Evolutionary conservation across 2,113 vertebrate species (phyloP).

Genomic region (Saccopteryx leptura): DNA sequence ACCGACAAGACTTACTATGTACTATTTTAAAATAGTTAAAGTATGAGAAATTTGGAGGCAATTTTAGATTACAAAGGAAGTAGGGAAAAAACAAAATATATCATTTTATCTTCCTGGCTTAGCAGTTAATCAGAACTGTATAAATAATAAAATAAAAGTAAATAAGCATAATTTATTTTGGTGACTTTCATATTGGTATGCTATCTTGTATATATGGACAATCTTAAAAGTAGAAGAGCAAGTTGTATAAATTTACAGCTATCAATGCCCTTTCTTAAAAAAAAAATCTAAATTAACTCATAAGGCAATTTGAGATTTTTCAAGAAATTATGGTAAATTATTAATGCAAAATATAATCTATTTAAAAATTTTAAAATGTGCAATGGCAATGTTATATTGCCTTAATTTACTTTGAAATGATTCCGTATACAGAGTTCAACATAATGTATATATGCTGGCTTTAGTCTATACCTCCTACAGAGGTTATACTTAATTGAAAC

Average conservation of each 20-base stretch:
- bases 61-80: neutral
- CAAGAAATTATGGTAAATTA: neutral
- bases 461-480: neutral
- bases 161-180: neutral
- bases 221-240: neutral
- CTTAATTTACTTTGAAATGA: neutral
- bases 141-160: neutral
- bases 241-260: neutral
- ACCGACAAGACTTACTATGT: neutral
- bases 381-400: neutral
- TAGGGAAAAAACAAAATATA: neutral
- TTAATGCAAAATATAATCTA: neutral
- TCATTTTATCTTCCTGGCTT: neutral
- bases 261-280: neutral
- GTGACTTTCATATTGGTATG: neutral
- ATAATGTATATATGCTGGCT: neutral
- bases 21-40: neutral
- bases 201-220: neutral
- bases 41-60: neutral
- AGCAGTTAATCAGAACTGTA: neutral
- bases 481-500: neutral
- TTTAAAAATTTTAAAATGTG: constrained; percentile 44
- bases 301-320: neutral
- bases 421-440: neutral
- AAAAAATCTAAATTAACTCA: neutral